Conservation (phyloP, 2,888 invertebrate genomes). For the Eupelmus urozonus region DNA sequence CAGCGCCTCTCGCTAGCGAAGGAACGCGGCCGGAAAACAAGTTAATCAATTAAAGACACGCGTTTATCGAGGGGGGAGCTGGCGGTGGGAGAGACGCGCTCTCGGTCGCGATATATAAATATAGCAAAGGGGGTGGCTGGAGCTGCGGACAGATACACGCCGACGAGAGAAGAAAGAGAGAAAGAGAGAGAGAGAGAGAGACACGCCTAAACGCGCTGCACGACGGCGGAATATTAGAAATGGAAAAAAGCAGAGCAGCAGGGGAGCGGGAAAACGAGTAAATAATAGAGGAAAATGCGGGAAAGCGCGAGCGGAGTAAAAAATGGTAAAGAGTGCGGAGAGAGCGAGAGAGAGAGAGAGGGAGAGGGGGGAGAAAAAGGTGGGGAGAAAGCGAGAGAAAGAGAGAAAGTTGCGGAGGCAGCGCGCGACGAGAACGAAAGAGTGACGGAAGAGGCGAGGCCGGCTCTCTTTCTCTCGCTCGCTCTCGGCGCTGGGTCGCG, state of each 20-base stretch:
- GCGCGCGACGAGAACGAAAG: constrained; percentile 53
- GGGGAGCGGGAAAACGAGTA: constrained; percentile 17
- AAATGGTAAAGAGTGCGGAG: constrained; percentile 16
- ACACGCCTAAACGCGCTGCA: constrained; percentile 19
- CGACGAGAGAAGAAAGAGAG: background rate
- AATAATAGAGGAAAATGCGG: constrained; percentile 1
- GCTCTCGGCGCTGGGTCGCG: too few relatives aligned
- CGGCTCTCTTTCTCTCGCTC: too few relatives aligned
- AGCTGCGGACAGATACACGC: too few relatives aligned
- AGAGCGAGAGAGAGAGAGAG: background rate
- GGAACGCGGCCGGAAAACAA: constrained; percentile 9
- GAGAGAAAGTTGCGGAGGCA: constrained; percentile 29
- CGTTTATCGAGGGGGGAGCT: background rate
- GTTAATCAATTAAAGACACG: constrained; percentile 24
- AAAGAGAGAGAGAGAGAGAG: constrained; percentile 3
- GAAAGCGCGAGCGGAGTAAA: constrained; percentile 33
- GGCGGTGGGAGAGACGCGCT: background rate
- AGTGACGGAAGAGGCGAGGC: constrained; percentile 27
- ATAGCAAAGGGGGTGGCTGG: too few relatives aligned
- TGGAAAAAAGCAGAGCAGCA: background rate
- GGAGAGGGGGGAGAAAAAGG: background rate
- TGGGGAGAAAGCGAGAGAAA: background rate
- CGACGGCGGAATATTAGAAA: constrained; percentile 12
- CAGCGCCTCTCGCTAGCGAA: too few relatives aligned
- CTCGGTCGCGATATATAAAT: background rate